Evolutionary conservation across 1,140 invertebrate species (phyloP).

Genomic region (Drosophila aff.): DNA sequence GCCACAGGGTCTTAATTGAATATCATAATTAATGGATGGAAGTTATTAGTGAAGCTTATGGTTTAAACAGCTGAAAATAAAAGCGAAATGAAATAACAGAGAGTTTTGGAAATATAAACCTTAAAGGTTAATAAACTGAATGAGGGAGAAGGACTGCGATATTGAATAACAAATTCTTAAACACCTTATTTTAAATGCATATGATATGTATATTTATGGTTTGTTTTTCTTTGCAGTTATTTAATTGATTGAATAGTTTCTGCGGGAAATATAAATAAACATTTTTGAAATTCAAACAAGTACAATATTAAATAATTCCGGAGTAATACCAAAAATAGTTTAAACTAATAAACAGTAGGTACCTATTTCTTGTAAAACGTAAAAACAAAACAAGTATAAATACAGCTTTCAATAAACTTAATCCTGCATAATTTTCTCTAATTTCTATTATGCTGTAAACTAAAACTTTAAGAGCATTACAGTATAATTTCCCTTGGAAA

Average conservation of each 20-base stretch:
- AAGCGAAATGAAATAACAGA: neutral
- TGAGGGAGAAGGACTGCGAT: neutral
- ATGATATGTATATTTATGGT: neutral
- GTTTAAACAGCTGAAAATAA: neutral
- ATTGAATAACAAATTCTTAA: neutral
- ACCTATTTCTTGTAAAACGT: too few species aligned
- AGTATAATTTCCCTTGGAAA: neutral
- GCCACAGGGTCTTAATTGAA: constrained; percentile 10
- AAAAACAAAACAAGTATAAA: too few species aligned
- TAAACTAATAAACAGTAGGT: too few species aligned
- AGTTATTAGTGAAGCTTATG: constrained; percentile 3
- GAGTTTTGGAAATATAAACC: neutral
- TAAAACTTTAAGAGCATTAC: neutral
- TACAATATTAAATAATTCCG: too few species aligned
- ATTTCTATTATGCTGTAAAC: neutral
- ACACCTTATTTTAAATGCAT: neutral
- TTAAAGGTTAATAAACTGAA: neutral
- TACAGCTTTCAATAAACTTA: neutral
- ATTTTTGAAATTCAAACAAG: neutral
- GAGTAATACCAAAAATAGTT: too few species aligned
- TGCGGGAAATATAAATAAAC: neutral
- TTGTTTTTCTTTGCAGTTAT: neutral
- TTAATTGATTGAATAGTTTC: neutral
- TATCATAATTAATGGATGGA: constrained; percentile 29
- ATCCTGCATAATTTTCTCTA: too few species aligned